phyloP scores from a whole-genome alignment of 2,888 invertebrate species.

The Euplexia lucipara region DNA sequence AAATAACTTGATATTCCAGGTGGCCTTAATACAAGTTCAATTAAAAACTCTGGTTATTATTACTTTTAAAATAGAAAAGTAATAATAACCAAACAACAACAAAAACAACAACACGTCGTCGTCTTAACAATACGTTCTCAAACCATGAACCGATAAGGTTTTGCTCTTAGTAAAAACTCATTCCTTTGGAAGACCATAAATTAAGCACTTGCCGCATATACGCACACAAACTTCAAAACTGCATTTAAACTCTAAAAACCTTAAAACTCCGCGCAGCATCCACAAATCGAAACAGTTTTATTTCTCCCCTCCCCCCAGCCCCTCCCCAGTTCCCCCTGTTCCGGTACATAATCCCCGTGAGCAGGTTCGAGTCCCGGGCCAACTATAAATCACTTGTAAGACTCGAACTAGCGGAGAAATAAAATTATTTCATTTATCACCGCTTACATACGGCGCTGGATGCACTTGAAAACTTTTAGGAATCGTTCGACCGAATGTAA shows the following conservation, averaged over 20 bases:
- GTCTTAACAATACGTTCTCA: neutral
- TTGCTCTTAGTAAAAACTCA: constrained; percentile 13
- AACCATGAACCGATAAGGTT: constrained; percentile 6
- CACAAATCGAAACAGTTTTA: constrained; percentile 64
- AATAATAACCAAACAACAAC: too few species aligned
- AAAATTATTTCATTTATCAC: constrained; percentile 67
- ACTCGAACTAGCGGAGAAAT: constrained; percentile 63
- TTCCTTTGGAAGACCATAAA: constrained; percentile 18
- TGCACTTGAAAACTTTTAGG: constrained; percentile 62
- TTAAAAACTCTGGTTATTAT: too few species aligned
- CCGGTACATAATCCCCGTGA: constrained; percentile 61
- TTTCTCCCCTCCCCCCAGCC: constrained; percentile 21
- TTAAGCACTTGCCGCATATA: constrained; percentile 23
- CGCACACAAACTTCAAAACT: constrained; percentile 36
- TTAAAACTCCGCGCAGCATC: constrained; percentile 48
- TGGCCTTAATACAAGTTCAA: too few species aligned
- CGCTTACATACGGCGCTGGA: constrained; percentile 54
- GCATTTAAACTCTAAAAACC: constrained; percentile 50
- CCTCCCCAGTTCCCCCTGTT: constrained; percentile 15
- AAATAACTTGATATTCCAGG: too few species aligned
- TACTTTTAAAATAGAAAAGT: too few species aligned
- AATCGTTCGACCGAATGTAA: constrained; percentile 40
- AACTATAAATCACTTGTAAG: constrained; percentile 66
- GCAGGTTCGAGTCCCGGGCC: constrained; percentile 61
- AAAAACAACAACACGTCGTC: too few species aligned